Evolutionary conservation across 2,888 invertebrate genomes (phyloP).

Genomic region (Alviniconcha strummeri): DNA sequence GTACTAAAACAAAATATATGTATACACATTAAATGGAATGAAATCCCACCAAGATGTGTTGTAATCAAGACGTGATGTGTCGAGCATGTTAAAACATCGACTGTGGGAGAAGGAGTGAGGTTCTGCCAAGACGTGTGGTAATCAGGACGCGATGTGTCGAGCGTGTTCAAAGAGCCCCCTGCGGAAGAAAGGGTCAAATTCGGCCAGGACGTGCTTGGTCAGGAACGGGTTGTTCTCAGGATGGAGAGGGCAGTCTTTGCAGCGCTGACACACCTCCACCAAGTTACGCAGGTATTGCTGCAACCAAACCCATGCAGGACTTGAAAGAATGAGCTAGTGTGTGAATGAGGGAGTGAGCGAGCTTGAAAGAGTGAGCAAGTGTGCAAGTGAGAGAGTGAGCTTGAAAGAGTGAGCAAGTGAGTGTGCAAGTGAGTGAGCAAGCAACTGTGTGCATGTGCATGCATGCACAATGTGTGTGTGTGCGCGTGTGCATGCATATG

Average conservation of each 20-base stretch:
- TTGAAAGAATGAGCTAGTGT: too few species aligned
- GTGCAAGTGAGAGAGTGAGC: too few species aligned
- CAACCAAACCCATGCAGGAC: background rate
- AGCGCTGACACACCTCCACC: conserved; percentile 60
- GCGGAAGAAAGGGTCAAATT: conserved; percentile 69
- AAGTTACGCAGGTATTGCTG: conserved; percentile 49
- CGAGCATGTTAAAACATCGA: too few species aligned
- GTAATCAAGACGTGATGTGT: too few species aligned
- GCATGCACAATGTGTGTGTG: background rate
- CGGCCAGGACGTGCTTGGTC: conserved; percentile 66
- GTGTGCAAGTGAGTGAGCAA: too few species aligned
- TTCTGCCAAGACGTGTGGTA: background rate
- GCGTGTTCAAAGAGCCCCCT: conserved; percentile 69
- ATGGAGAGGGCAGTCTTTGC: conserved; percentile 62
- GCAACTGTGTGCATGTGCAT: too few species aligned
- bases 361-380: background rate
- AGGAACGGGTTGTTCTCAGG: conserved; percentile 57
- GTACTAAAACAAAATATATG: too few species aligned
- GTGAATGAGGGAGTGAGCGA: background rate
- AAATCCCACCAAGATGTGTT: too few species aligned
- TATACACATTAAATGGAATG: too few species aligned
- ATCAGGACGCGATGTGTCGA: conserved; percentile 60
- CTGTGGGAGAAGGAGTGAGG: background rate
- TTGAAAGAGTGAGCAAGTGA: too few species aligned
- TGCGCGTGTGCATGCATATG: background rate